phyloP scores from a whole-genome alignment of 2,113 vertebrate species.

The Lophochroa leadbeateri region DNA sequence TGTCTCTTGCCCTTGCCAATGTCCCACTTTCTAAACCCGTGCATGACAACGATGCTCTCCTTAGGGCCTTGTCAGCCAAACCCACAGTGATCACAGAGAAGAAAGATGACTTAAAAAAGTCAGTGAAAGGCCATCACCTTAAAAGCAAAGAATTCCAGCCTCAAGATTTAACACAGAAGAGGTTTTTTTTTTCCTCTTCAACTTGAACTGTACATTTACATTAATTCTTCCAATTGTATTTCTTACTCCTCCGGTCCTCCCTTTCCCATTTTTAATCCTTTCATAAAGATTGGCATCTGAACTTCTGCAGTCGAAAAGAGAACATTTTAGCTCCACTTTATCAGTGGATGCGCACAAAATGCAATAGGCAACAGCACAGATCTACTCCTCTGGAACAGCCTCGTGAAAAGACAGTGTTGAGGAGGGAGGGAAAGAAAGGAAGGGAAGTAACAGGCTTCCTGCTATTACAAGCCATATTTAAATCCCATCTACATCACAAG shows the following conservation, averaged over 20 bases:
- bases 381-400: background rate
- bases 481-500: slow-evolving; percentile 40
- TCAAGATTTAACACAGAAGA: background rate
- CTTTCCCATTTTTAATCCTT: background rate
- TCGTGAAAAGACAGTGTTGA: background rate
- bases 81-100: background rate
- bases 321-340: background rate
- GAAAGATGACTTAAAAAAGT: slow-evolving; percentile 7
- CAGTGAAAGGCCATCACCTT: background rate
- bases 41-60: slow-evolving; percentile 10
- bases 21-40: background rate
- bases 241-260: background rate
- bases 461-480: slow-evolving; percentile 50
- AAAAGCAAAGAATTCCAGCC: background rate
- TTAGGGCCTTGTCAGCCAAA: background rate
- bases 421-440: slow-evolving; percentile 36
- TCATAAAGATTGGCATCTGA: background rate
- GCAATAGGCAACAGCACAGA: background rate
- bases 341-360: background rate
- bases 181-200: background rate
- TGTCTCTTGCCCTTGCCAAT: background rate
- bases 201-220: background rate
- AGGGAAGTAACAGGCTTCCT: slow-evolving; percentile 51
- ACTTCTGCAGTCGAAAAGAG: background rate
- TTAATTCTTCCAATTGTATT: background rate